Percentiles rank a stretch among this genome's conserved stretches.
phyloP scores from a whole-genome alignment of 2,113 vertebrate species.

The Daboia siamensis region DNA sequence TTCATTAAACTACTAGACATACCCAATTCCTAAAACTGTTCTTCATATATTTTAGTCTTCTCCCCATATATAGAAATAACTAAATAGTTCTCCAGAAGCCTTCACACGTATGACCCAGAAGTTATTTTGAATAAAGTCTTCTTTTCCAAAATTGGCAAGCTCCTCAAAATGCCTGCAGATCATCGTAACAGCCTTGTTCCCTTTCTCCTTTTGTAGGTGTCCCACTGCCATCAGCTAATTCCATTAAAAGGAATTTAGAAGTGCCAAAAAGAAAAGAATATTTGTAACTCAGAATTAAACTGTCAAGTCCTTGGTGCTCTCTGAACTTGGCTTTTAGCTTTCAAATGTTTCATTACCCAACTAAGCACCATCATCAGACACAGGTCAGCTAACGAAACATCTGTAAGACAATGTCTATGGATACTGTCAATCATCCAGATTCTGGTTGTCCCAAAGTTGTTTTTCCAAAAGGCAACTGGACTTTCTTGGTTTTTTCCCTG shows the following conservation, averaged over 20 bases:
- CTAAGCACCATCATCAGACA: background rate
- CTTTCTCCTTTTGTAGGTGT: background rate
- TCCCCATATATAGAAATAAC: background rate
- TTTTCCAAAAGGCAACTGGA: background rate
- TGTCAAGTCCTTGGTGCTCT: background rate
- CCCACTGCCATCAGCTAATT: background rate
- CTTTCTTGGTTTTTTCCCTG: background rate
- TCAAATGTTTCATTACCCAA: background rate
- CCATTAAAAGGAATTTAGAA: background rate
- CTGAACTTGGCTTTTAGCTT: background rate
- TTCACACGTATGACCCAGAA: background rate
- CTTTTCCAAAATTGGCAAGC: background rate
- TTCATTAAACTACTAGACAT: background rate
- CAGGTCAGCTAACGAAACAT: background rate
- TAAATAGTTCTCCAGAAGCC: background rate
- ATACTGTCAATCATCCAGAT: too few relatives aligned
- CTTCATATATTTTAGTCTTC: background rate
- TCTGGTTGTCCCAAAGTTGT: too few relatives aligned
- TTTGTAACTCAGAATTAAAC: background rate
- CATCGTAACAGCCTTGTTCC: background rate
- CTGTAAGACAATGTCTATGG: background rate
- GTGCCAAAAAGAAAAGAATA: background rate
- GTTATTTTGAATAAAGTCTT: conserved; percentile 4
- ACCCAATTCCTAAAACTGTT: background rate
- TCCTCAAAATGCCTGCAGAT: background rate